These are phyloP conservation scores for Cyrtorhinus lividipennis DNA, from an alignment of 1,140 invertebrate genomes.

Conservation along the genomic window DNA sequence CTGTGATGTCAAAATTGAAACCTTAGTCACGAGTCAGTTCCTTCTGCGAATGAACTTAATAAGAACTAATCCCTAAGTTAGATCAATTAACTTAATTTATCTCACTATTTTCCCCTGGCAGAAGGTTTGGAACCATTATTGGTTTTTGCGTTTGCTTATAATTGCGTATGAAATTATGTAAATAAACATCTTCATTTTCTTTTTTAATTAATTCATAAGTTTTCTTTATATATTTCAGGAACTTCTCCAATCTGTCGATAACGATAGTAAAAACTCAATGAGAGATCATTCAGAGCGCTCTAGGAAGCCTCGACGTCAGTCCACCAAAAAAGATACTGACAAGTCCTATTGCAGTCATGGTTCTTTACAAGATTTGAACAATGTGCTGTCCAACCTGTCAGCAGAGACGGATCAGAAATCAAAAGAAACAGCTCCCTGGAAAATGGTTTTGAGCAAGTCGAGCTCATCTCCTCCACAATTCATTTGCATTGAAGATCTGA, in stretches of 20 bases:
- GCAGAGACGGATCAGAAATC: background rate
- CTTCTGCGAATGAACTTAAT: too few relatives aligned
- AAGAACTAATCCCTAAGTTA: too few relatives aligned
- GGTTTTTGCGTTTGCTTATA: too few relatives aligned
- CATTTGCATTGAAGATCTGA: background rate
- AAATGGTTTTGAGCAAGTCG: background rate
- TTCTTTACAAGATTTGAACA: slow-evolving; percentile 17
- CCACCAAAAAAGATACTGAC: slow-evolving; percentile 10
- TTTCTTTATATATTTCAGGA: too few relatives aligned
- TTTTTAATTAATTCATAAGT: too few relatives aligned
- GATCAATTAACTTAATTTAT: too few relatives aligned
- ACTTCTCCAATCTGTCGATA: slow-evolving; percentile 41
- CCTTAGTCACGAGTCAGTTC: too few relatives aligned
- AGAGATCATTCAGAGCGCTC: slow-evolving; percentile 29
- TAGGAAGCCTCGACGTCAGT: slow-evolving; percentile 10
- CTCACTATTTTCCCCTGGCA: too few relatives aligned
- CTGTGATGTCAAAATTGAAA: too few relatives aligned
- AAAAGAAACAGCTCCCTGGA: background rate
- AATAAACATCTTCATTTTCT: too few relatives aligned
- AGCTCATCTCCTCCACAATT: background rate
- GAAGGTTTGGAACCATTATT: too few relatives aligned
- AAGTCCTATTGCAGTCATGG: slow-evolving; percentile 13
- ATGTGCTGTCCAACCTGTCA: background rate
- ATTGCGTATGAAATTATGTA: too few relatives aligned
- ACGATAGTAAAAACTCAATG: slow-evolving; percentile 28